These are phyloP conservation scores for Ichneumon xanthorius DNA, from an alignment of 2,888 invertebrate species.

Conservation along the genomic window DNA sequence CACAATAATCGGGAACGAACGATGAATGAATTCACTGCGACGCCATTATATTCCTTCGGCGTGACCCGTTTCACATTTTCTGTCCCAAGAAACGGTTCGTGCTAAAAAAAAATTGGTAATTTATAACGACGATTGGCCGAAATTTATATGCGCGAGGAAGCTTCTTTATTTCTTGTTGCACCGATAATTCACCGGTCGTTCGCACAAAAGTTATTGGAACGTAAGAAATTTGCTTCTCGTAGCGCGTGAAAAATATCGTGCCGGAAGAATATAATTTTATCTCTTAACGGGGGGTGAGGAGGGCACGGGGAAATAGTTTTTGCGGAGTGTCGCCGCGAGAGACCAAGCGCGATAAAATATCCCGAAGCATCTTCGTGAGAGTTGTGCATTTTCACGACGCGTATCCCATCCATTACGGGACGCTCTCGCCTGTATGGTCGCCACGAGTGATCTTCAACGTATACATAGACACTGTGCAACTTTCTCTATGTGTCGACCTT, in stretches of 20 bases:
- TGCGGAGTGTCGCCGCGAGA: conserved; percentile 15
- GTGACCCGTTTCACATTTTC: background rate
- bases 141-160: background rate
- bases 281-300: background rate
- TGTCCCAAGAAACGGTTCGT: background rate
- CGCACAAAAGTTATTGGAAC: conserved; percentile 15
- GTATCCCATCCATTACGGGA: conserved; percentile 42
- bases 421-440: conserved; percentile 32
- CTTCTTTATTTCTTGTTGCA: background rate
- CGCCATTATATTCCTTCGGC: background rate
- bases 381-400: conserved; percentile 44
- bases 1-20: conserved; percentile 23
- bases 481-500: background rate
- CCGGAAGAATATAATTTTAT: conserved; percentile 36
- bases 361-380: conserved; percentile 36
- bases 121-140: background rate
- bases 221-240: conserved; percentile 14
- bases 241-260: conserved; percentile 26
- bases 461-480: background rate
- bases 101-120: background rate
- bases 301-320: conserved; percentile 8
- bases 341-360: conserved; percentile 38
- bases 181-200: background rate
- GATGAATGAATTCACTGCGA: conserved; percentile 37
- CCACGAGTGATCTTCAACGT: background rate